phyloP scores from a whole-genome alignment of 2,113 vertebrate genomes.

The Peucedramus taeniatus region DNA sequence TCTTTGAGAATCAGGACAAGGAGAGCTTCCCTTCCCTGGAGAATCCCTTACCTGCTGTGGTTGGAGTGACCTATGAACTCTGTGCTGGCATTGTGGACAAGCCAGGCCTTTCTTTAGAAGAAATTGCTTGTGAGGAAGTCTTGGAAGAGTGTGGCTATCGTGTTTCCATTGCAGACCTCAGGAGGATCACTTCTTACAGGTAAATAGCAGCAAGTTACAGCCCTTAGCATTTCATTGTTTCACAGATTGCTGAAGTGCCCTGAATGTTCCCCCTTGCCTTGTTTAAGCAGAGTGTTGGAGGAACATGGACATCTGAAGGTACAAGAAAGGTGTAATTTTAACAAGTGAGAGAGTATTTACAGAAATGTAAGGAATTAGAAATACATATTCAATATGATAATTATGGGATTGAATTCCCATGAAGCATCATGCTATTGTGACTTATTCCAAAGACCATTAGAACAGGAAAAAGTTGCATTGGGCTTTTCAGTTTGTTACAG shows the following conservation, averaged over 20 bases:
- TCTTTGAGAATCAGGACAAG: slow-evolving; percentile 54
- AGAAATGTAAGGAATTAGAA: not conserved
- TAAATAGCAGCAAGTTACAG: slow-evolving; percentile 31
- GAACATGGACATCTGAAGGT: not conserved
- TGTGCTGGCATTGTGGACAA: slow-evolving; percentile 93
- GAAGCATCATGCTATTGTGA: not conserved
- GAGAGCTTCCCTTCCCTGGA: slow-evolving; percentile 13
- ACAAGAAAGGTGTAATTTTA: not conserved
- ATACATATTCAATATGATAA: not conserved
- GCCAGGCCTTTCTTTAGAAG: slow-evolving; percentile 83
- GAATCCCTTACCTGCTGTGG: slow-evolving; percentile 71
- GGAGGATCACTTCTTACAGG: slow-evolving; percentile 86
- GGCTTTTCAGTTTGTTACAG: not conserved
- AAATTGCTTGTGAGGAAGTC: slow-evolving; percentile 85
- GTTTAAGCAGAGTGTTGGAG: not conserved
- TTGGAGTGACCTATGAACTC: slow-evolving; percentile 87
- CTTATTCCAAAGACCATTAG: not conserved
- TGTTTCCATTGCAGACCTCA: slow-evolving; percentile 73
- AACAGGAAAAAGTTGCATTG: not conserved
- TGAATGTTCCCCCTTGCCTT: not conserved
- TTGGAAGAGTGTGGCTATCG: slow-evolving; percentile 92
- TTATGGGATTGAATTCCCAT: not conserved
- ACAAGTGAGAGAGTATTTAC: not conserved
- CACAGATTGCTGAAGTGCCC: not conserved
- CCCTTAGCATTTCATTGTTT: not conserved